Conservation (phyloP, 1,140 invertebrate genomes). For the Hypothenemus hampei region DNA sequence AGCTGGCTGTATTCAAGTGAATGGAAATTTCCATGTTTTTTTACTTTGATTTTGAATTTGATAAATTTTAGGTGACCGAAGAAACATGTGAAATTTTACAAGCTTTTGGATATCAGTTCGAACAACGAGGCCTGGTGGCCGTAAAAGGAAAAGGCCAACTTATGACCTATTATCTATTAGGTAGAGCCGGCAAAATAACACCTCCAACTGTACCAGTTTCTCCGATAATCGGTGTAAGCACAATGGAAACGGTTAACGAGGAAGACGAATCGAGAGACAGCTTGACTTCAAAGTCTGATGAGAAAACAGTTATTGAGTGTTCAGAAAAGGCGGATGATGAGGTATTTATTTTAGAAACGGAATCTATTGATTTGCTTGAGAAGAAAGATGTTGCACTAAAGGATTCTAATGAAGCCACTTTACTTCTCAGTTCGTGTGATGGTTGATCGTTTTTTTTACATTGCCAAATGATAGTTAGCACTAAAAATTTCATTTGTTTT, state of each 20-base stretch:
- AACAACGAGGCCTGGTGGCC: conserved; percentile 83
- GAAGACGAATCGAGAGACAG: conserved; percentile 42
- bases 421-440: conserved; percentile 29
- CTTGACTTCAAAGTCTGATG: conserved; percentile 41
- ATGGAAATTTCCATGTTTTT: neutral
- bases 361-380: conserved; percentile 10
- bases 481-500: too few relatives aligned
- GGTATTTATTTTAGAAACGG: conserved; percentile 30
- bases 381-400: conserved; percentile 27
- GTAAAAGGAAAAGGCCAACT: conserved; percentile 95
- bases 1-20: conserved; percentile 88
- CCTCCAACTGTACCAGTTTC: conserved; percentile 40
- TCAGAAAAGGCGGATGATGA: conserved; percentile 37
- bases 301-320: conserved; percentile 44
- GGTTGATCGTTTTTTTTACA: conserved; percentile 2
- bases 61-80: conserved; percentile 71
- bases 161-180: conserved; percentile 88
- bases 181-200: conserved; percentile 61
- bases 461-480: too few relatives aligned
- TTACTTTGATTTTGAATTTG: conserved; percentile 5
- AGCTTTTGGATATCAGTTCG: conserved; percentile 84
- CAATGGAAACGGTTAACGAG: conserved; percentile 41
- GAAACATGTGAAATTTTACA: conserved; percentile 84
- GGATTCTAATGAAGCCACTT: conserved; percentile 26
- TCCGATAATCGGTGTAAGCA: conserved; percentile 30